Evolutionary conservation across 2,113 vertebrate genomes (phyloP).

Genomic region (Ammospiza caudacuta): DNA sequence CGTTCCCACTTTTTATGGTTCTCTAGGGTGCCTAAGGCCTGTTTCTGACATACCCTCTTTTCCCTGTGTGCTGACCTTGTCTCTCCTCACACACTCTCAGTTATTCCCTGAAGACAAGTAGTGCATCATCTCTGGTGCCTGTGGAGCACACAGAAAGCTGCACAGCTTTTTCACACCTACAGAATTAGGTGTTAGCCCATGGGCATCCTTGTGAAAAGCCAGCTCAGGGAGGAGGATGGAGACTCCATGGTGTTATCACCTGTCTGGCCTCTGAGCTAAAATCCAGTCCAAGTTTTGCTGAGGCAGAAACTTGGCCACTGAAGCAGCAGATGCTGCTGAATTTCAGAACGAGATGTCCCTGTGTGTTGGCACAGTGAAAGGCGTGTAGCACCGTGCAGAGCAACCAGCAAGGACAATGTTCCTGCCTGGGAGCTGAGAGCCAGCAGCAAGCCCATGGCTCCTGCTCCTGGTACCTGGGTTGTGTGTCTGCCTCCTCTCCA

Average conservation of each 20-base stretch:
- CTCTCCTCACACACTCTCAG: background rate
- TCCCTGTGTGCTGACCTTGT: background rate
- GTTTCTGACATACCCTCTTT: background rate
- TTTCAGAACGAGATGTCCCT: conserved; percentile 22
- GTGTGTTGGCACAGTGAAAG: conserved; percentile 13
- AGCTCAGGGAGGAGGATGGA: background rate
- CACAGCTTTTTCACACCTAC: background rate
- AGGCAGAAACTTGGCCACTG: background rate
- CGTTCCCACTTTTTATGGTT: background rate
- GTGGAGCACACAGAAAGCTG: background rate
- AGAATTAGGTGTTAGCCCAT: background rate
- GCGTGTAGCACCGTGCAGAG: background rate
- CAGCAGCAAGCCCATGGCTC: background rate
- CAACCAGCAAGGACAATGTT: conserved; percentile 13
- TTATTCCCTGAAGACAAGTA: background rate
- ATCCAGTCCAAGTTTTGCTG: background rate
- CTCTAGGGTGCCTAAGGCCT: background rate
- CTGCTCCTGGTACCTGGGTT: background rate
- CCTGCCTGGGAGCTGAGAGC: background rate
- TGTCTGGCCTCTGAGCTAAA: background rate
- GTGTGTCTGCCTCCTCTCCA: conserved; percentile 32
- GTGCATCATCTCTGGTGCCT: background rate
- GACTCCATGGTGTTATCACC: background rate
- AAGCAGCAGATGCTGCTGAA: conserved; percentile 42
- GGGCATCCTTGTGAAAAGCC: background rate